These are phyloP conservation scores for Sminthurinus signatus DNA, from an alignment of 1,140 invertebrate genomes.

Conservation along the genomic window DNA sequence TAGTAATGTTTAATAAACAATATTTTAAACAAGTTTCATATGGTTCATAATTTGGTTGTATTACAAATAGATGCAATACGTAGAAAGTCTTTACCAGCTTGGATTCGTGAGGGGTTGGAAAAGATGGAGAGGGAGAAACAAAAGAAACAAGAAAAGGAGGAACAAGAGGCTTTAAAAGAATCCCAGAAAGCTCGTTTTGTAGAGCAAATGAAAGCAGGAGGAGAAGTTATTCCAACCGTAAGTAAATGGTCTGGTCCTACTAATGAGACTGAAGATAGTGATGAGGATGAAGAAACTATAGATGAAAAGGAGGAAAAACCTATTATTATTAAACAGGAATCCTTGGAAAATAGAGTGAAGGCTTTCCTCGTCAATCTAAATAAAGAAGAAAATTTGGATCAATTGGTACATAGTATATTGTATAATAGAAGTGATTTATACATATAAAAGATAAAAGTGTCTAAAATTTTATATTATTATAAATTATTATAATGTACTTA, in stretches of 20 bases:
- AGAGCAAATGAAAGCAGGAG: slow-evolving; percentile 19
- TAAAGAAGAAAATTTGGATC: slow-evolving; percentile 22
- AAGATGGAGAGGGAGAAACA: slow-evolving; percentile 96
- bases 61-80: slow-evolving; percentile 82
- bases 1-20: too few species aligned
- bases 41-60: too few species aligned
- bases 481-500: too few species aligned
- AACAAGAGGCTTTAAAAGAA: slow-evolving; percentile 52
- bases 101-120: slow-evolving; percentile 92
- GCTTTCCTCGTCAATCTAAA: background rate
- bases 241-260: slow-evolving; percentile 36
- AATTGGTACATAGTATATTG: slow-evolving; percentile 22
- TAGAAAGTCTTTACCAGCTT: slow-evolving; percentile 81
- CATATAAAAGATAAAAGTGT: too few species aligned
- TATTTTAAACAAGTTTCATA: too few species aligned
- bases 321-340: background rate
- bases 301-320: slow-evolving; percentile 4
- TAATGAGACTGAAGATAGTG: slow-evolving; percentile 38
- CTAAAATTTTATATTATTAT: too few species aligned
- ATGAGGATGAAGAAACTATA: slow-evolving; percentile 34
- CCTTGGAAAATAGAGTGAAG: slow-evolving; percentile 5
- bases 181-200: too few species aligned
- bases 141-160: slow-evolving; percentile 73
- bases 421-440: too few species aligned
- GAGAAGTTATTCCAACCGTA: slow-evolving; percentile 14